Evolutionary conservation across 2,113 vertebrate genomes (phyloP), one percentile per base, ranked within the genome.

Genomic region (Dicentrarchus labrax): DNA sequence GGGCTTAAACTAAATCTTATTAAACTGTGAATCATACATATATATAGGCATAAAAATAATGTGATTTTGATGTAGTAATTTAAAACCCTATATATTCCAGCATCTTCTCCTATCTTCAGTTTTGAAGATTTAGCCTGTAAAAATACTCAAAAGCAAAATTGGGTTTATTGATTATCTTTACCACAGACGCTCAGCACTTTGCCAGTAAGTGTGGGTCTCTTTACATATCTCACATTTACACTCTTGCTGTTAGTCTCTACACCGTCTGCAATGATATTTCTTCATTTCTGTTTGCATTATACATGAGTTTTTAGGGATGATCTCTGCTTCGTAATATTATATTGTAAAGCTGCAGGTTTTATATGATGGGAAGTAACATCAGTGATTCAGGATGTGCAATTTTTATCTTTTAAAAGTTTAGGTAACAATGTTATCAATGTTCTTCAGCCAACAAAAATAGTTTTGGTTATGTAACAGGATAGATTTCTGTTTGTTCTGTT

Each of bases 121-220:
- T 59, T 51, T 61, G 17, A 56, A 80, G 15, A 30, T 30, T 30
- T 17, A 45, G n/a, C 50, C 50, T 15, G 15, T 53, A 13, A 64
- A 66, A 61, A 70, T 13, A 47, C 56, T 19, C n/a, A 1, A n/a
- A n/a, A 53, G 48, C 22, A 19, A 60, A 76, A 86, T 38, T 45
- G 47, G n/a, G 53, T 51, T 43, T 30, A 65, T 70, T 17, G 64
- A 75, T 78, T 65, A 59, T 59, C 62, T 67, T 57, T 19, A 51
- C 43, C 50, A n/a, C 21, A 43, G 12, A 13, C 2, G 30, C 59
- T 75, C 9, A 69, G 48, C 54, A 15, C 38, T 30, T 73, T 51
- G 36, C 51, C 36, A 48, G 39, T 72, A 65, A 66, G 30, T 2
- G 11, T 36, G 16, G 5, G 19, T 3, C 41, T n/a, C 24, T 24